Evolutionary conservation across 2,113 vertebrate species (phyloP).

Genomic region (Heptranchias perlo): DNA sequence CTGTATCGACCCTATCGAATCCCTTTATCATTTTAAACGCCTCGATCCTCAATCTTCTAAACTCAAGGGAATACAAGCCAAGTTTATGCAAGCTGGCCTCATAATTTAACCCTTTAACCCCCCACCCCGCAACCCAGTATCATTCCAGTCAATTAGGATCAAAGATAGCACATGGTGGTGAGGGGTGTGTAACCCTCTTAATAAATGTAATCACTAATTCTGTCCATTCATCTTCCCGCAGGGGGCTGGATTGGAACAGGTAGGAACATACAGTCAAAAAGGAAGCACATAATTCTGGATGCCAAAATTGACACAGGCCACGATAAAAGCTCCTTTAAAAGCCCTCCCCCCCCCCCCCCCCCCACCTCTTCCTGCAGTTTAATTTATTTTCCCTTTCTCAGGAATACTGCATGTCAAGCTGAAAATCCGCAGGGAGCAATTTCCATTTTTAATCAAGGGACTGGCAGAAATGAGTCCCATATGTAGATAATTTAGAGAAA

Average conservation of each 20-base stretch:
- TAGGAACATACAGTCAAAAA: neutral
- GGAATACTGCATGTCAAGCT: neutral
- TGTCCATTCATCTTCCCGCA: too few relatives aligned
- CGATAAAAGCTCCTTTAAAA: neutral
- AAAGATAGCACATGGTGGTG: too few relatives aligned
- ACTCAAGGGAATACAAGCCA: too few relatives aligned
- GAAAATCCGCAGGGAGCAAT: neutral
- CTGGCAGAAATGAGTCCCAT: neutral
- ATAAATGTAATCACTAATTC: too few relatives aligned
- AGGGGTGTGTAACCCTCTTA: too few relatives aligned
- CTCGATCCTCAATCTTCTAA: too few relatives aligned
- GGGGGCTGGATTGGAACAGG: too few relatives aligned
- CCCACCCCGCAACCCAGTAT: too few relatives aligned
- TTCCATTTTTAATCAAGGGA: slow-evolving; percentile 12
- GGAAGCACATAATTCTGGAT: neutral
- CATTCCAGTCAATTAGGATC: too few relatives aligned
- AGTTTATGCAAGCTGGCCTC: neutral
- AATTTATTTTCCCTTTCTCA: neutral
- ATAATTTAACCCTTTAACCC: neutral
- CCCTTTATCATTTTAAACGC: too few relatives aligned
- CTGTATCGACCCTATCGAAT: too few relatives aligned
- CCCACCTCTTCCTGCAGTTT: neutral
- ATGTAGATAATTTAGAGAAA: neutral
- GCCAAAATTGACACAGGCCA: neutral
- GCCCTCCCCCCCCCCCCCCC: neutral